phyloP scores from a whole-genome alignment of 1,140 invertebrate genomes.

The Whitmania pigra region DNA sequence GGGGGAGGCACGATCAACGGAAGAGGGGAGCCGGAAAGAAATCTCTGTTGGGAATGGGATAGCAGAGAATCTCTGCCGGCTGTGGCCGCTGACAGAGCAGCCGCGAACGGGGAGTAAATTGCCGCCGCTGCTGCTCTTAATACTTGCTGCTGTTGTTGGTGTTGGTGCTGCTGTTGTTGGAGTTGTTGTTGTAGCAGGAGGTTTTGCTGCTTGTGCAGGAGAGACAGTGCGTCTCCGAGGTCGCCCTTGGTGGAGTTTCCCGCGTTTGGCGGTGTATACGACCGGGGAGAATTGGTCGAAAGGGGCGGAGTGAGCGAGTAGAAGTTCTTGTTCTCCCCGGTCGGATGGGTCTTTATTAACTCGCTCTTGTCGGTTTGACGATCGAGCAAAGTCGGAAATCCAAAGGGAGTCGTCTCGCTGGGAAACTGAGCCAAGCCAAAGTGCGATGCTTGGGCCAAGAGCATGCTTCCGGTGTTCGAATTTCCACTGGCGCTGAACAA shows the following conservation, averaged over 20 bases:
- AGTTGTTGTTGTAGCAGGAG: neutral
- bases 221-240: neutral
- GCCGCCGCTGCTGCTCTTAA: slow-evolving; percentile 14
- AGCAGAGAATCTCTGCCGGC: too few relatives aligned
- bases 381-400: slow-evolving; percentile 30
- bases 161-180: too few relatives aligned
- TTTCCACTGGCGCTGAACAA: too few relatives aligned
- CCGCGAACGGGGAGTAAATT: slow-evolving; percentile 23
- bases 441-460: slow-evolving; percentile 42
- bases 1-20: too few relatives aligned
- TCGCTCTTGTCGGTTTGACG: slow-evolving; percentile 27
- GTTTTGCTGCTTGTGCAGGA: neutral
- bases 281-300: slow-evolving; percentile 18
- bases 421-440: slow-evolving; percentile 27
- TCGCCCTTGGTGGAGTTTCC: slow-evolving; percentile 7
- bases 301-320: slow-evolving; percentile 12
- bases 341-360: slow-evolving; percentile 21
- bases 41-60: too few relatives aligned
- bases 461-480: too few relatives aligned
- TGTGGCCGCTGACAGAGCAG: slow-evolving; percentile 26
- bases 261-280: slow-evolving; percentile 4
- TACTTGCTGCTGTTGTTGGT: too few relatives aligned
- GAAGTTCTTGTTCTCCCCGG: slow-evolving; percentile 28
- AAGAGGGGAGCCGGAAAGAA: too few relatives aligned
- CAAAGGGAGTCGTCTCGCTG: slow-evolving; percentile 47